Percentiles rank a stretch among this genome's conserved stretches.
phyloP scores from a whole-genome alignment of 2,797 vertebrate genomes.

The Tenualosa ilisha region DNA sequence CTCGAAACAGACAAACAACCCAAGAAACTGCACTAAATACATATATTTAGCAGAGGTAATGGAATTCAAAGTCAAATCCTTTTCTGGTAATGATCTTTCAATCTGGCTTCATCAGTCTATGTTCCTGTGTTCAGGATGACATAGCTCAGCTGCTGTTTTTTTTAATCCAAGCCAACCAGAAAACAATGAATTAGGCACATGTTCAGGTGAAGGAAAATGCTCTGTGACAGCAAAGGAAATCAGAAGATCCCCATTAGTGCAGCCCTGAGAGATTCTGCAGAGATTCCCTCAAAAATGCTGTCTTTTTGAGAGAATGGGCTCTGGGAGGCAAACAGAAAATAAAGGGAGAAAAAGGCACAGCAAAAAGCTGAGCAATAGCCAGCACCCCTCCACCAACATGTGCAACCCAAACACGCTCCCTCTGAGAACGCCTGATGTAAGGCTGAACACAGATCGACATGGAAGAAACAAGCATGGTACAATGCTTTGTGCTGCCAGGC shows the following conservation, averaged over 20 bases:
- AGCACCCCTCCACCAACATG: neutral
- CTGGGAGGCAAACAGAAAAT: neutral
- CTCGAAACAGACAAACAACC: neutral
- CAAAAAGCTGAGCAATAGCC: neutral
- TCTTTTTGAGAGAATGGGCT: neutral
- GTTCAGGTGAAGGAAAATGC: neutral
- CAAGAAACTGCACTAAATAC: neutral
- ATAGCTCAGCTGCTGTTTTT: neutral
- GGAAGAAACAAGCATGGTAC: neutral
- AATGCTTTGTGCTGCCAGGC: neutral
- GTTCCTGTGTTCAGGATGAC: neutral
- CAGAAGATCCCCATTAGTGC: neutral
- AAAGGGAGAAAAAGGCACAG: neutral
- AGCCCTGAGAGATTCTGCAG: neutral
- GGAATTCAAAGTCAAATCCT: neutral
- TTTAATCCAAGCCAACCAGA: neutral
- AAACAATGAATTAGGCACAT: neutral
- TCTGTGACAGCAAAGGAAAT: neutral
- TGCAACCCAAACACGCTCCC: neutral
- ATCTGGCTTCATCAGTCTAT: neutral
- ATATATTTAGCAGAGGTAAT: too few species aligned
- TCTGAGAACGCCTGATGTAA: neutral
- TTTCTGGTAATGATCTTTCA: neutral
- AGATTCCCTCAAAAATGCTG: neutral
- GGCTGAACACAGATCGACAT: neutral